Evolutionary conservation across 2,797 vertebrate genomes (phyloP), one percentile per base, ranked within the genome.

Genomic region (Scarus forsteni): DNA sequence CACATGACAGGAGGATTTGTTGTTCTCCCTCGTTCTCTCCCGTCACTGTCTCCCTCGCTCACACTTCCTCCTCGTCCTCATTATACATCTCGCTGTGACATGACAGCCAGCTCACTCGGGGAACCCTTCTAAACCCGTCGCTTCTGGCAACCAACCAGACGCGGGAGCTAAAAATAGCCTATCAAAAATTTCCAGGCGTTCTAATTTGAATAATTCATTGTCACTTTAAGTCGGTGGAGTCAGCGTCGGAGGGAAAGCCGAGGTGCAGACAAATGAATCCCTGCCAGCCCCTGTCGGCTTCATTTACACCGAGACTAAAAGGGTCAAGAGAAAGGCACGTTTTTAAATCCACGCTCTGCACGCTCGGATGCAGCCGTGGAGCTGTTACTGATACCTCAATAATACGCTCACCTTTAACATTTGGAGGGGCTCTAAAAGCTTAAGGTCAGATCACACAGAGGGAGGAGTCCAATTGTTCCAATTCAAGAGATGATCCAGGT

Each of bases 181-280:
- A 84, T 88, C 85, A 74, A 86, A 88, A 62, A 71, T 77, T 85
- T 85, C 65, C 86, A 86, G 84, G 66, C 81, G 9, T 77, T 70
- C 63, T 60, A 55, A 88, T 90, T 86, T 88, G 77, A 92, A 91
- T 92, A 83, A 90, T 84, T 90, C 66, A 80, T 85, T 80, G 75
- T 84, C 72, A 66, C 70, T 78, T 88, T 78, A 85, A 85, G 56
- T 76, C 35, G 16, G 54, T 51, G 66, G 70, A 80, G 71, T 73
- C 44, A 13, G 58, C 3, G 54, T 63, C 39, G 60, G 65, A 66
- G 48, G 42, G 40, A 60, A 34, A 27, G 48, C 15, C 3, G 67
- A 65, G 62, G 60, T 39, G 34, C 27, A 78, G 75, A 77, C 58
- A 12, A 50, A 74, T 55, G 44, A 73, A 77, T 67, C 64, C 46